phyloP scores from a whole-genome alignment of 2,797 vertebrate species.

The Gambelia wislizenii region DNA sequence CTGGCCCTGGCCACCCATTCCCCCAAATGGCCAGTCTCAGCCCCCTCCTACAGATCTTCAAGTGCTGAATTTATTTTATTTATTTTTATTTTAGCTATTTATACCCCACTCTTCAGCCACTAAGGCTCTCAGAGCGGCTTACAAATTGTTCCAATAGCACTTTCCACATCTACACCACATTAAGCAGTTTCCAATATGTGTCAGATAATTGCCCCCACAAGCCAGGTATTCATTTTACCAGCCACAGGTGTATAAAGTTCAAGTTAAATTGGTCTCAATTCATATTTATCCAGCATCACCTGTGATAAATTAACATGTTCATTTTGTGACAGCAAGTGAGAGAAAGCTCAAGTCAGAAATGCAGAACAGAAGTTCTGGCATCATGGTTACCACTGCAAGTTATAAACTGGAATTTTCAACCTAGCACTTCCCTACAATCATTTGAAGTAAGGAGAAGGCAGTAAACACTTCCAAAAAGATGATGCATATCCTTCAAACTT shows the following conservation, averaged over 20 bases:
- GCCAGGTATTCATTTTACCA: too few species aligned
- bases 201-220: too few species aligned
- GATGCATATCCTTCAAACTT: neutral
- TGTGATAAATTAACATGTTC: neutral
- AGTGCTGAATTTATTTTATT: neutral
- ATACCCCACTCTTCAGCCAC: too few species aligned
- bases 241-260: neutral
- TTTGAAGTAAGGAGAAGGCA: neutral
- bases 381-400: neutral
- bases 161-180: too few species aligned
- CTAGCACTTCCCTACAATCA: neutral
- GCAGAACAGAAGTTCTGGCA: neutral
- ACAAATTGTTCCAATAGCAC: too few species aligned
- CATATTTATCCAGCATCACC: neutral
- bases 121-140: too few species aligned
- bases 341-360: neutral
- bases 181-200: too few species aligned
- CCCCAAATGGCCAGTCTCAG: neutral
- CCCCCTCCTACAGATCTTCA: neutral
- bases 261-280: neutral
- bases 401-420: slow-evolving; percentile 10
- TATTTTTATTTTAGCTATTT: too few species aligned
- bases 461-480: neutral
- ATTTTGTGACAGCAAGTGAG: neutral
- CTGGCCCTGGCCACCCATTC: neutral